A percentile compares a stretch with the other conserved stretches of the same genome.
phyloP scores from a whole-genome alignment of 2,113 vertebrate species.

The Origma solitaria region DNA sequence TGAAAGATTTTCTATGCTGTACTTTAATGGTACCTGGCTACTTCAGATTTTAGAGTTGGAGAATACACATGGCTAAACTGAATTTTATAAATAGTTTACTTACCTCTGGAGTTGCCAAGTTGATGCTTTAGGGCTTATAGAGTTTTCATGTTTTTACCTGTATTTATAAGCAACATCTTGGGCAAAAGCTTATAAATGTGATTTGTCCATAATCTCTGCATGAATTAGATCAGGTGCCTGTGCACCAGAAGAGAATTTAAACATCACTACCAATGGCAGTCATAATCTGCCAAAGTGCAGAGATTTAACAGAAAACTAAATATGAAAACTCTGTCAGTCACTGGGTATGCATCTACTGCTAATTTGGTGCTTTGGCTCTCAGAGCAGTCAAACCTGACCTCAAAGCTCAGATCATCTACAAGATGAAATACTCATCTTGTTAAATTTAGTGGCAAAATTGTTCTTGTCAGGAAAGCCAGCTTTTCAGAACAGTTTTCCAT shows the following conservation, averaged over 20 bases:
- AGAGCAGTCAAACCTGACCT: background rate
- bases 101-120: background rate
- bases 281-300: background rate
- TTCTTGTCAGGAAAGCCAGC: background rate
- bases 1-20: background rate
- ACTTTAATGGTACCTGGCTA: background rate
- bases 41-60: background rate
- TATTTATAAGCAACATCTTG: conserved; percentile 33
- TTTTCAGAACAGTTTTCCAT: background rate
- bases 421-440: background rate
- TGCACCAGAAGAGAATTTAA: conserved; percentile 25
- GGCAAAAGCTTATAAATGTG: conserved; percentile 29
- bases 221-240: background rate
- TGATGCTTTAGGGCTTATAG: background rate
- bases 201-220: conserved; percentile 22
- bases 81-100: background rate
- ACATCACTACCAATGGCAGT: background rate
- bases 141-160: conserved; percentile 23
- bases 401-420: background rate
- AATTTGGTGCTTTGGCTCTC: background rate
- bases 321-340: background rate
- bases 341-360: background rate
- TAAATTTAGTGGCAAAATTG: background rate
- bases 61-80: background rate
- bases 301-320: background rate